A percentile compares a stretch with the other conserved stretches of the same genome.
These are phyloP conservation scores for Triplophysa yarkandensis DNA, from an alignment of 2,797 vertebrate species.

Conservation along the genomic window DNA sequence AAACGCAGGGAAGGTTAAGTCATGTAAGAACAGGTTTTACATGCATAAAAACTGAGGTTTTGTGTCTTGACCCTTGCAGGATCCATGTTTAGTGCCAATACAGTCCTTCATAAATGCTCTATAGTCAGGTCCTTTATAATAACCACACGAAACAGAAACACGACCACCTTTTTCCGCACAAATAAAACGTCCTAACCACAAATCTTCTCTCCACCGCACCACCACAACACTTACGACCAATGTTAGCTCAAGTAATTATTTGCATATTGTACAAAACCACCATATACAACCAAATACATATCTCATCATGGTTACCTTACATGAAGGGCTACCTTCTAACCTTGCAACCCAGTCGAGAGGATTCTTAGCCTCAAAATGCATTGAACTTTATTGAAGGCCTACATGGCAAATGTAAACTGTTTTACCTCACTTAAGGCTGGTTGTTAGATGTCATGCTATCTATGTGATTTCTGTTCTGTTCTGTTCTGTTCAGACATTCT, in stretches of 20 bases:
- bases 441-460: slow-evolving; percentile 8
- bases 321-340: slow-evolving; percentile 29
- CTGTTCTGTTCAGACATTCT: slow-evolving; percentile 8
- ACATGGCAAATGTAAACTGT: slow-evolving; percentile 16
- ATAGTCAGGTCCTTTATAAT: slow-evolving; percentile 33
- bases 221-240: slow-evolving; percentile 36
- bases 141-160: slow-evolving; percentile 29
- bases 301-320: slow-evolving; percentile 26
- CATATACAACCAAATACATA: slow-evolving; percentile 32
- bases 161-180: slow-evolving; percentile 7
- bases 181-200: slow-evolving; percentile 40
- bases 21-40: slow-evolving; percentile 52
- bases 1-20: slow-evolving; percentile 52
- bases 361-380: slow-evolving; percentile 3
- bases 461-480: slow-evolving; percentile 6
- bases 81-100: slow-evolving; percentile 45
- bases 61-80: slow-evolving; percentile 36
- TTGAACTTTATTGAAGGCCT: slow-evolving; percentile 8
- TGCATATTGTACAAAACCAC: slow-evolving; percentile 41
- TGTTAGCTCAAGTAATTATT: slow-evolving; percentile 33
- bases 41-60: slow-evolving; percentile 49
- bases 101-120: slow-evolving; percentile 45
- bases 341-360: slow-evolving; percentile 3
- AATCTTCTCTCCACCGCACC: slow-evolving; percentile 21
- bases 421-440: slow-evolving; percentile 23